Percentiles rank a stretch among this genome's conserved stretches.
These are phyloP conservation scores for Hydropsyche betteni DNA, from an alignment of 2,888 invertebrate genomes.

Conservation along the genomic window DNA sequence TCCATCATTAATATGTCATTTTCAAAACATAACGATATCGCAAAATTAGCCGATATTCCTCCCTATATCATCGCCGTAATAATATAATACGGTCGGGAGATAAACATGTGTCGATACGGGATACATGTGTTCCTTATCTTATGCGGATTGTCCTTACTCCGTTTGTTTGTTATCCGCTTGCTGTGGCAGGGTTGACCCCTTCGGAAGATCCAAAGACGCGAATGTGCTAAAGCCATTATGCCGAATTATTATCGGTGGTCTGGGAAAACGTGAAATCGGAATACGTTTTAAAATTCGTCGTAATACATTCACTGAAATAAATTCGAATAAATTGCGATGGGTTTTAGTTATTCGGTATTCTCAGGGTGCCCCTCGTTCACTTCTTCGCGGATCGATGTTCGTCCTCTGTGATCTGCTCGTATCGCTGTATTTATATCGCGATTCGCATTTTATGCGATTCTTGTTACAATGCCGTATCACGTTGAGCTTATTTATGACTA, in stretches of 20 bases:
- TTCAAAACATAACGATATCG: too few relatives aligned
- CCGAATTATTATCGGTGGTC: not conserved
- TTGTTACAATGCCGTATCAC: slow-evolving; percentile 32
- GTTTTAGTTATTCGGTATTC: too few relatives aligned
- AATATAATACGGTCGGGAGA: slow-evolving; percentile 46
- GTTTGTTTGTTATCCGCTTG: too few relatives aligned
- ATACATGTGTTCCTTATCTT: slow-evolving; percentile 51
- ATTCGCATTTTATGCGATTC: slow-evolving; percentile 41
- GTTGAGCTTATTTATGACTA: slow-evolving; percentile 45
- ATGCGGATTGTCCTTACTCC: slow-evolving; percentile 34
- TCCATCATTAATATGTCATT: too few relatives aligned
- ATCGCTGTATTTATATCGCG: too few relatives aligned
- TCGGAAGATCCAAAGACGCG: not conserved
- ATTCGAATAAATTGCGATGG: too few relatives aligned
- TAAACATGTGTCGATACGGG: slow-evolving; percentile 50
- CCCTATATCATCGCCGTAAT: slow-evolving; percentile 36
- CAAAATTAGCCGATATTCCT: slow-evolving; percentile 1
- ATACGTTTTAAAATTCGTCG: too few relatives aligned
- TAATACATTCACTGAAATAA: too few relatives aligned
- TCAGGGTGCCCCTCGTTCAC: too few relatives aligned
- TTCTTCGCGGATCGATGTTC: not conserved
- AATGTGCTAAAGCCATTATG: slow-evolving; percentile 3
- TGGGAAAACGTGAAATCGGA: too few relatives aligned
- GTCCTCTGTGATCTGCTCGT: too few relatives aligned
- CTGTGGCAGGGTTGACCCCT: not conserved